These are phyloP conservation scores for Tortrix viridana DNA, from an alignment of 2,888 invertebrate species.

Conservation along the genomic window DNA sequence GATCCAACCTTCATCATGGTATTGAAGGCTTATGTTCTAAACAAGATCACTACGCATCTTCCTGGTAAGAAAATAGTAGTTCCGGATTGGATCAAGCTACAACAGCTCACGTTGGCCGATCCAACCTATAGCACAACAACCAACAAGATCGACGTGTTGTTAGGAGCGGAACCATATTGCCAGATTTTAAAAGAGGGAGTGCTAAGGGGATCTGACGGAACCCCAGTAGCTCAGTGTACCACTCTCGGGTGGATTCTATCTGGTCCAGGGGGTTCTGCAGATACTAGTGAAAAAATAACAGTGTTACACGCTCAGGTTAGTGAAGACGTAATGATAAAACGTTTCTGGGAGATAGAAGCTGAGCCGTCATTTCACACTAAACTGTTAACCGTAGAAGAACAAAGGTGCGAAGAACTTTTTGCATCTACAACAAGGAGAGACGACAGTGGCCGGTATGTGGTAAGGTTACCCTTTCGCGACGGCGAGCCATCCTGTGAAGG, in stretches of 20 bases:
- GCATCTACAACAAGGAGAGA: too few relatives aligned
- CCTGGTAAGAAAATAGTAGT: not conserved
- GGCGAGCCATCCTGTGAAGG: not conserved
- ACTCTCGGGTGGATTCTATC: conserved; percentile 42
- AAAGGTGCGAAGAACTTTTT: not conserved
- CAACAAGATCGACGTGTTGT: conserved; percentile 36
- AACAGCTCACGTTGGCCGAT: conserved; percentile 38
- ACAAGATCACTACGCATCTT: not conserved
- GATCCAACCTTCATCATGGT: too few relatives aligned
- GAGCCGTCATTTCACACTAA: not conserved
- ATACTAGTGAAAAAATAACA: not conserved
- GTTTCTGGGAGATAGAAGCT: conserved; percentile 44
- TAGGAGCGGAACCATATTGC: conserved; percentile 26
- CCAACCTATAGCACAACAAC: conserved; percentile 15
- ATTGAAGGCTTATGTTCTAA: not conserved
- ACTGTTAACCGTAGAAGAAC: not conserved
- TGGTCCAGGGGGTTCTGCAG: conserved; percentile 22
- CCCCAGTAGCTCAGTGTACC: conserved; percentile 40
- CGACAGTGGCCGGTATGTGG: not conserved
- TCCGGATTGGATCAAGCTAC: not conserved
- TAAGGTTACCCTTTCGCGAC: not conserved
- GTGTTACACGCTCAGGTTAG: conserved; percentile 2
- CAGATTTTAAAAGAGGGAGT: conserved; percentile 29
- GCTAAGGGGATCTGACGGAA: conserved; percentile 26
- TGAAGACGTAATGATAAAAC: conserved; percentile 39